Evolutionary conservation across 2,888 invertebrate species (phyloP), one percentile per base, ranked within the genome.

Genomic region (Pelosia muscerda): DNA sequence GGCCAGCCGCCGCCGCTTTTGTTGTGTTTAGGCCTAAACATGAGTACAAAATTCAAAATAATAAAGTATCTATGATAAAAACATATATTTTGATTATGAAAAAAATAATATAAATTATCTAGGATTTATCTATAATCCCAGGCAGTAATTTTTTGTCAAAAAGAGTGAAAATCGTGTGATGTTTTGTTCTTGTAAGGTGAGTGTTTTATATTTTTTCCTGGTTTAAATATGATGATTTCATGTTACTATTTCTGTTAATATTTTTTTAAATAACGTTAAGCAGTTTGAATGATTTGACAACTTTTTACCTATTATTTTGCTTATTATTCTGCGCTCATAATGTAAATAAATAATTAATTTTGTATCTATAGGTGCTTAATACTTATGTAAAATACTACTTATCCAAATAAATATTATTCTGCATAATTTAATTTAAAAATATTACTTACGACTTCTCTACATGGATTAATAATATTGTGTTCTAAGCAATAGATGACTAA

Each of bases 11-110:
- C 92, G 93, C 90, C 93, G 94, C 93, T 89, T 88, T 86, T 86
- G 80, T 84, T 86, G 88, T 89, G 90, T 92, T 93, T 94, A 95
- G 95, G 95, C 95, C 95, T 94, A 95, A 87, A 89, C 84, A 85
- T 84, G 83, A 85, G 80, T 84, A 83, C 81, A 86, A 86, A 87
- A 89, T 86, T 83, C 66, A 76, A 74, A 82, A 76, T 76, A 77
- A 71, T 75, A 69, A 63, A 25, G 63, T 73, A 73, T 74, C 74
- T 66, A n/a, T 64, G 38, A 67, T 67, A 70, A 75, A 82, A 75
- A 65, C 62, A 66, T 72, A 73, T 69, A 71, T 61, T 75, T 74
- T 68, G n/a, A 42, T 62, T 67, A 23, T 58, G 42, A 67, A 74
- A 79, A 79, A 73, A 38, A 68, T 74, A 72, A 53, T 66, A n/a